phyloP scores from a whole-genome alignment of 2,888 invertebrate species.

The Tipula helvola region DNA sequence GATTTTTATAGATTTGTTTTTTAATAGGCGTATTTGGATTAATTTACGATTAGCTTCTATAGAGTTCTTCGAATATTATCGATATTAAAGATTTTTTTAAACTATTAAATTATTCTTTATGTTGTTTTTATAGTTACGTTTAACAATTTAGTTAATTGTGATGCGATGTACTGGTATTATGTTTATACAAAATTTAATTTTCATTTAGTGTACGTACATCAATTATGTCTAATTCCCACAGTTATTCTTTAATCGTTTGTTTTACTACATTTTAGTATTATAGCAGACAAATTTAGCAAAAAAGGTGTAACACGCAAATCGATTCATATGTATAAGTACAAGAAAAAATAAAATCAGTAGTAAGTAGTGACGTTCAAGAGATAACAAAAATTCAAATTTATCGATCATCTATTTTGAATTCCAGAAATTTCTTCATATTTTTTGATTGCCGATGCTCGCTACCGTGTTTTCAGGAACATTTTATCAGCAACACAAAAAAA shows the following conservation, averaged over 20 bases:
- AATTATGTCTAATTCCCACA: neutral
- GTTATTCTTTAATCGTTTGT: neutral
- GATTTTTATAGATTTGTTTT: neutral
- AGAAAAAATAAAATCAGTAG: no score
- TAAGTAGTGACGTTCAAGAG: no score
- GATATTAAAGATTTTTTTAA: neutral
- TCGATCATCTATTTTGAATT: no score
- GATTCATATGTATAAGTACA: no score
- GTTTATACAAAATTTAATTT: neutral
- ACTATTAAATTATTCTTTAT: neutral
- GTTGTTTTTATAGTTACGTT: neutral
- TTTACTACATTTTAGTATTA: neutral
- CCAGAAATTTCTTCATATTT: no score
- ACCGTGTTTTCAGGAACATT: no score
- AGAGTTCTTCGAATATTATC: neutral
- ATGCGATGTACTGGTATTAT: neutral
- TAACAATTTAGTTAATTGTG: neutral
- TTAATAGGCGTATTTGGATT: constrained; percentile 4
- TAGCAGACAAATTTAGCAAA: neutral
- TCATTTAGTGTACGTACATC: neutral
- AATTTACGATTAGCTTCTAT: neutral
- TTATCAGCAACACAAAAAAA: no score
- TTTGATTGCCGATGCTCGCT: no score
- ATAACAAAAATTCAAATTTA: no score
- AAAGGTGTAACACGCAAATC: neutral